Percentiles rank a stretch among this genome's conserved stretches.
These are phyloP conservation scores for Netelia fuscicornis DNA, from an alignment of 2,888 invertebrate species.

Conservation along the genomic window DNA sequence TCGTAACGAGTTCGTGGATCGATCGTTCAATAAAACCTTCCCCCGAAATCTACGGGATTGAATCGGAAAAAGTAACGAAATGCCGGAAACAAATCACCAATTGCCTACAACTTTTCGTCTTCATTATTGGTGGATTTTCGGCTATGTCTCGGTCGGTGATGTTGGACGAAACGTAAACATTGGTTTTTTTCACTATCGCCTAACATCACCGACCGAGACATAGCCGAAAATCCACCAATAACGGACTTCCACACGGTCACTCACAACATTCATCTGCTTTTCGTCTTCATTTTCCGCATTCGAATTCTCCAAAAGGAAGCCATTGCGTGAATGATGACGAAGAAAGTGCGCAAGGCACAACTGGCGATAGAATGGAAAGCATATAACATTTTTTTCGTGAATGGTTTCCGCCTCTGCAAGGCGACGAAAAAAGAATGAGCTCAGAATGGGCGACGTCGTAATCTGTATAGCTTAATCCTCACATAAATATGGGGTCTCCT, in stretches of 20 bases:
- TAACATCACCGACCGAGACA: no score
- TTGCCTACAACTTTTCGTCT: constrained; percentile 39
- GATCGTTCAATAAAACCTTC: constrained; percentile 58
- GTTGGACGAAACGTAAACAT: no score
- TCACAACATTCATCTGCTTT: no score
- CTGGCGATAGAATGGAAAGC: constrained; percentile 38
- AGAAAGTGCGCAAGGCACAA: constrained; percentile 30
- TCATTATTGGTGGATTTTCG: no score
- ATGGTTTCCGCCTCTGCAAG: constrained; percentile 19
- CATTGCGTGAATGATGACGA: constrained; percentile 44
- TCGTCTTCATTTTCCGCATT: constrained; percentile 52
- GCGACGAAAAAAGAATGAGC: constrained; percentile 57
- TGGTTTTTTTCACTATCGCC: no score
- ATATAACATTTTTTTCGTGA: constrained; percentile 49
- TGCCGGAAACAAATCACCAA: constrained; percentile 28
- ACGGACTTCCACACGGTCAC: no score
- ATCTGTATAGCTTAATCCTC: constrained; percentile 71
- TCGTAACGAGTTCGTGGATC: constrained; percentile 43
- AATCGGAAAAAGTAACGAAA: constrained; percentile 30
- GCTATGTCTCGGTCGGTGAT: no score
- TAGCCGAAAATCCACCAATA: no score
- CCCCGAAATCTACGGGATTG: constrained; percentile 45
- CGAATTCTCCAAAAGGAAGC: constrained; percentile 16
- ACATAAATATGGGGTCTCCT: constrained; percentile 70
- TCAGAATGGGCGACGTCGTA: constrained; percentile 62